These are phyloP conservation scores for Drosophila flavopinicola DNA, from an alignment of 2,888 invertebrate species.

Conservation along the genomic window DNA sequence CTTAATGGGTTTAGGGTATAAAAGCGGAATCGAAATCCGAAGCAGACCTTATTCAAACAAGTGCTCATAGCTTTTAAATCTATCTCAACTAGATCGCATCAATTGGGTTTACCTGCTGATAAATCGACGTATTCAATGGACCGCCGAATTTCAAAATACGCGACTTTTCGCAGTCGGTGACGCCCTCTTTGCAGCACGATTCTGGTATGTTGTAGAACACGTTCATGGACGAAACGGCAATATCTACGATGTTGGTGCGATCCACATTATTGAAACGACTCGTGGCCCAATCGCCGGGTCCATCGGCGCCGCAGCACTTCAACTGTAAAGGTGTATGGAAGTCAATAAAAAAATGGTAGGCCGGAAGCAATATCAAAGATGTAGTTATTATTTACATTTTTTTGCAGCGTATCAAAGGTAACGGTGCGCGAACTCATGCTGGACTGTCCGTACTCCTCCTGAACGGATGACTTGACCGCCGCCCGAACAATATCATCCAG, in stretches of 20 bases:
- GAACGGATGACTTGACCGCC: conserved; percentile 87
- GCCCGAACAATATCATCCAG: conserved; percentile 88
- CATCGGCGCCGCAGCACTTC: conserved; percentile 91
- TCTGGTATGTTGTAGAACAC: conserved; percentile 87
- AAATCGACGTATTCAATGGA: conserved; percentile 84
- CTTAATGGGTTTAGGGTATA: too few species aligned
- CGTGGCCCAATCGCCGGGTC: conserved; percentile 89
- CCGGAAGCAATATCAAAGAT: not conserved
- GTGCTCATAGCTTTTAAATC: too few species aligned
- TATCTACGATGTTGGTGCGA: conserved; percentile 84
- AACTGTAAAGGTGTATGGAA: conserved; percentile 85
- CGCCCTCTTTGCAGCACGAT: conserved; percentile 86
- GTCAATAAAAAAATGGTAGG: not conserved
- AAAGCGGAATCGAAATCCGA: too few species aligned
- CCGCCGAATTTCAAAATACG: conserved; percentile 85
- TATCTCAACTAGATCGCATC: not conserved
- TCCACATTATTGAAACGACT: conserved; percentile 86
- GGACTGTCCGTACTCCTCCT: conserved; percentile 87
- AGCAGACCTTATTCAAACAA: too few species aligned
- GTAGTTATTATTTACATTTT: conserved; percentile 84
- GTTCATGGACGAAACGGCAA: conserved; percentile 85
- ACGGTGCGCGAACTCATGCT: conserved; percentile 86
- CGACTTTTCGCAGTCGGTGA: conserved; percentile 85
- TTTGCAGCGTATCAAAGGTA: conserved; percentile 89
- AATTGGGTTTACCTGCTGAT: conserved; percentile 83